Percentiles rank a stretch among this genome's conserved stretches.
phyloP scores from a whole-genome alignment of 2,113 vertebrate genomes.

The Onychostoma macrolepis region DNA sequence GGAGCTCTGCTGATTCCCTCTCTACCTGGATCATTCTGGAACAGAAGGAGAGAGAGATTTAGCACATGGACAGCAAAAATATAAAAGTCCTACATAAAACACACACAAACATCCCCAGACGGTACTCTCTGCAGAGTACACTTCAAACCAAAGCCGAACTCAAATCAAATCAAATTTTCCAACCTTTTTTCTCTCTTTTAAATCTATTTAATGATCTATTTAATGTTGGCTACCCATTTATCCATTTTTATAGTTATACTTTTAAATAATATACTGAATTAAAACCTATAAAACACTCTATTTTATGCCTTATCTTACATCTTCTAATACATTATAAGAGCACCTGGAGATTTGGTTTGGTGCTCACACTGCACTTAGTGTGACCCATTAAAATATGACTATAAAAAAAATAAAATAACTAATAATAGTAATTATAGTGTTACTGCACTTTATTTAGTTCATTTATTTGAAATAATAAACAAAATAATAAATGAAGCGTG shows the following conservation, averaged over 20 bases:
- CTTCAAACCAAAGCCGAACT: not conserved
- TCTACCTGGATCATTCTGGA: slow-evolving; percentile 97
- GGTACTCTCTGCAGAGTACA: not conserved
- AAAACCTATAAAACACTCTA: too few species aligned
- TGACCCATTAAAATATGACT: too few species aligned
- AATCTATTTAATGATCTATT: not conserved
- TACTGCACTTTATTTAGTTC: too few species aligned
- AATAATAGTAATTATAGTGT: too few species aligned
- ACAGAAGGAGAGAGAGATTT: not conserved
- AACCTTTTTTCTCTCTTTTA: not conserved
- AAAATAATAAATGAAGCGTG: too few species aligned
- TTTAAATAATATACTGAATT: too few species aligned
- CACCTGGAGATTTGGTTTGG: too few species aligned
- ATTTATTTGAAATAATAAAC: too few species aligned
- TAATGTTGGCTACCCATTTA: not conserved
- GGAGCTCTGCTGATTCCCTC: slow-evolving; percentile 91
- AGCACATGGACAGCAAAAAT: not conserved
- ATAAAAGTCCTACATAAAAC: not conserved
- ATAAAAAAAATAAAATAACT: too few species aligned
- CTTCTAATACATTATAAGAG: not conserved
- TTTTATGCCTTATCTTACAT: not conserved
- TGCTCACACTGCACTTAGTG: too few species aligned
- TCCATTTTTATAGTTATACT: not conserved
- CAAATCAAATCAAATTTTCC: too few species aligned
- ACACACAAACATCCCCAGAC: not conserved